Evolutionary conservation across 2,888 invertebrate species (phyloP).

Genomic region (Siphlonurus alternatus): DNA sequence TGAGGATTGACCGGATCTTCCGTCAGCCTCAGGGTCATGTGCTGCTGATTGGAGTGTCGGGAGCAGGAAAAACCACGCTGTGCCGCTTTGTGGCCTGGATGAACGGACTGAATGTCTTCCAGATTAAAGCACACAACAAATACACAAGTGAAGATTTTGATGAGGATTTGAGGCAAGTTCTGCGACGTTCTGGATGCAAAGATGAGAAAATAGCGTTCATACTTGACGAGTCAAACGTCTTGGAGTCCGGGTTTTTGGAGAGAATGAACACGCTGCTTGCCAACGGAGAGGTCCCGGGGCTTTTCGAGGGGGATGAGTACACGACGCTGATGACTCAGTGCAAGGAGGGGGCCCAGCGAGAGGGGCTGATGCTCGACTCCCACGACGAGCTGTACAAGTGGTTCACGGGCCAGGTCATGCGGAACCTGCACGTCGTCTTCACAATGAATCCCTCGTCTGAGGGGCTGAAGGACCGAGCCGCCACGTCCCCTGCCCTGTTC

Average conservation of each 20-base stretch:
- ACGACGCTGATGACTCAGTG: slow-evolving; percentile 99
- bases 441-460: slow-evolving; percentile 99
- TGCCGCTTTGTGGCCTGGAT: slow-evolving; percentile 99
- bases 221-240: slow-evolving; percentile 95
- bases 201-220: slow-evolving; percentile 99
- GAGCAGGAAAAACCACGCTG: slow-evolving; percentile 97
- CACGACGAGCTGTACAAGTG: slow-evolving; percentile 98
- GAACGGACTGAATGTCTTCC: slow-evolving; percentile 98
- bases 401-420: slow-evolving; percentile 99
- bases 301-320: slow-evolving; percentile 95
- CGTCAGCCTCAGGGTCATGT: slow-evolving; percentile 97
- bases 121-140: slow-evolving; percentile 98
- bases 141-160: slow-evolving; percentile 98
- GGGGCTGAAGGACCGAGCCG: slow-evolving; percentile 93
- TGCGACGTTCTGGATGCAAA: slow-evolving; percentile 75
- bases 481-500: slow-evolving; percentile 97
- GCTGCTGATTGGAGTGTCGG: slow-evolving; percentile 93
- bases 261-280: slow-evolving; percentile 97
- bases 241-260: slow-evolving; percentile 97
- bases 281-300: slow-evolving; percentile 93
- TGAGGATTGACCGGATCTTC: slow-evolving; percentile 98
- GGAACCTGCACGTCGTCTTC: slow-evolving; percentile 97
- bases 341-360: slow-evolving; percentile 95
- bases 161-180: slow-evolving; percentile 84
- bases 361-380: slow-evolving; percentile 96